phyloP scores from a whole-genome alignment of 2,113 vertebrate species.

The Cranoglanis bouderius region DNA sequence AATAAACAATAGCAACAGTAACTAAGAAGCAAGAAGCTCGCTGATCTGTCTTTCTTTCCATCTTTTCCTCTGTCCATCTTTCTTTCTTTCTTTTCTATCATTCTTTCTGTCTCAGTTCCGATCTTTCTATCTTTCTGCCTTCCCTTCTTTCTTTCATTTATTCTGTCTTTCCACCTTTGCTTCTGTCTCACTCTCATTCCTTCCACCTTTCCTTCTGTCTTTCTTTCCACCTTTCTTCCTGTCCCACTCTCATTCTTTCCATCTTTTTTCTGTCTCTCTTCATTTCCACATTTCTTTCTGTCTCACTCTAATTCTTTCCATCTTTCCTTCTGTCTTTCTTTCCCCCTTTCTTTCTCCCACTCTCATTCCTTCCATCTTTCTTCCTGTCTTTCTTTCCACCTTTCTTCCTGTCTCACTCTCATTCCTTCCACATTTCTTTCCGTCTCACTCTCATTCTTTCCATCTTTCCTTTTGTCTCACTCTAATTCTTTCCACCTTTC shows the following conservation, averaged over 20 bases:
- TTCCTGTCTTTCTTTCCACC: background rate
- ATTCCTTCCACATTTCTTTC: background rate
- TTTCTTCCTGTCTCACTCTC: background rate
- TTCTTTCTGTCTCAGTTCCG: background rate
- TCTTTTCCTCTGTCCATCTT: background rate
- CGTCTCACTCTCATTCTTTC: background rate
- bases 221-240: background rate
- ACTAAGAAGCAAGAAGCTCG: background rate
- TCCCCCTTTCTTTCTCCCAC: background rate
- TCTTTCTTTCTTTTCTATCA: background rate
- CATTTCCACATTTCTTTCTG: background rate
- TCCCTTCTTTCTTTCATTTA: background rate
- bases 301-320: background rate
- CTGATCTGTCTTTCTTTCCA: background rate
- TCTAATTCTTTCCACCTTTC: background rate
- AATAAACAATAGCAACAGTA: background rate
- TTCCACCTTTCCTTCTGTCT: background rate
- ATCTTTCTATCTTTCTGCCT: background rate
- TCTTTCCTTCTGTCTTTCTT: background rate
- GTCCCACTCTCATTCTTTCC: background rate
- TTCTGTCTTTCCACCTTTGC: no score
- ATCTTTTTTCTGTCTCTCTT: background rate
- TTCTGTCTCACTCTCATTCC: background rate
- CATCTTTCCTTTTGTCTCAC: no score
- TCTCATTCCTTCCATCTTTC: background rate